Percentiles rank a stretch among this genome's conserved stretches.
phyloP scores from a whole-genome alignment of 2,888 invertebrate species.

The Rotaria macrura region DNA sequence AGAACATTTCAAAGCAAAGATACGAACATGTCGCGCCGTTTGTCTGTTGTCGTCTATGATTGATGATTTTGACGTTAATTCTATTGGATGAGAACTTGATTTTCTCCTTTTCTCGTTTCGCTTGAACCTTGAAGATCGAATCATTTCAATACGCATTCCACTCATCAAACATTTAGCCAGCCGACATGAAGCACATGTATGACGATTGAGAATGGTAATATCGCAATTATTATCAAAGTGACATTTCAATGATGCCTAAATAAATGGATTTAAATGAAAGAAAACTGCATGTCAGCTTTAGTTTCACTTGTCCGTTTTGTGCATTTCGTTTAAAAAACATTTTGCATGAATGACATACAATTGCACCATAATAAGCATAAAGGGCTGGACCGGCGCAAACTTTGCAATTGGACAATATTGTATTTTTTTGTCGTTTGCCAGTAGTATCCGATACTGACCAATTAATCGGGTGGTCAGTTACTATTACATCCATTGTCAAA shows the following conservation, averaged over 20 bases:
- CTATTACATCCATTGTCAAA: no score
- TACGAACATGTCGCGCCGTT: background rate
- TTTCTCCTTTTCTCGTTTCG: background rate
- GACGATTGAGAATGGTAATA: conserved; percentile 32
- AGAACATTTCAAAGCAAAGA: no score
- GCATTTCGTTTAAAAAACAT: no score
- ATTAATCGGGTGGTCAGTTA: no score
- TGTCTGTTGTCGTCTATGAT: background rate
- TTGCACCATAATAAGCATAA: no score
- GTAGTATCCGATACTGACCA: no score
- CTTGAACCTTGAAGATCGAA: background rate
- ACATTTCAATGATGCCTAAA: background rate
- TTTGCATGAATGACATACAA: no score
- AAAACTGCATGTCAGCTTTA: background rate
- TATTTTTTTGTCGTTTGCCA: no score
- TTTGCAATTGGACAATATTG: no score
- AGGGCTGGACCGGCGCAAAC: no score
- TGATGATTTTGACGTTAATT: background rate
- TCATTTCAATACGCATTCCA: conserved; percentile 39
- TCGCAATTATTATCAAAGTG: background rate
- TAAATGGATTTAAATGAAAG: background rate
- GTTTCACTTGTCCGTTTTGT: no score
- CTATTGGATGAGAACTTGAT: background rate
- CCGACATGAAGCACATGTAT: conserved; percentile 47
- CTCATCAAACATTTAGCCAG: conserved; percentile 45